A percentile compares a stretch with the other conserved stretches of the same genome.
Conservation (phyloP, 2,888 invertebrate genomes). For the Callyntrura guangdongensis region DNA sequence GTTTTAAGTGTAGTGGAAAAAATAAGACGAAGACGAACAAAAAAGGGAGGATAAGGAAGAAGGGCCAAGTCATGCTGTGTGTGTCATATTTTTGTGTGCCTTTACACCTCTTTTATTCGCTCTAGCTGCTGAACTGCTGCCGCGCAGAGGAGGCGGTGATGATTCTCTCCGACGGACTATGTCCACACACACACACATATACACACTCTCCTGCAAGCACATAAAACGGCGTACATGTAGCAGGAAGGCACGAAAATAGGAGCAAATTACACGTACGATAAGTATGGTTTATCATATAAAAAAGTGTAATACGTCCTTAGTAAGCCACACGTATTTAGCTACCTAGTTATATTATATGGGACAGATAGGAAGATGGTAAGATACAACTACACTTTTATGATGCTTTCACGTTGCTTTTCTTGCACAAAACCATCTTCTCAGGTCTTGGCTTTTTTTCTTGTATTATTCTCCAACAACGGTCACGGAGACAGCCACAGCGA, state of each 20-base stretch:
- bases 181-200: not conserved
- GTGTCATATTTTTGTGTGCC: slow-evolving; percentile 76
- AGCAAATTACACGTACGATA: slow-evolving; percentile 48
- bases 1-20: slow-evolving; percentile 72
- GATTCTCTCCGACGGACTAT: not conserved
- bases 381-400: slow-evolving; percentile 31
- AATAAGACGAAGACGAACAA: slow-evolving; percentile 31
- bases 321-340: slow-evolving; percentile 2
- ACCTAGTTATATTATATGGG: not conserved
- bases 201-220: not conserved
- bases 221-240: not conserved
- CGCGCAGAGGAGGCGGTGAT: not conserved
- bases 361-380: slow-evolving; percentile 7
- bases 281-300: slow-evolving; percentile 46
- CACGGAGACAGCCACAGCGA: not conserved
- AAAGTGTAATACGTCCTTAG: slow-evolving; percentile 19
- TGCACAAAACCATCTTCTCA: slow-evolving; percentile 42
- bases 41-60: slow-evolving; percentile 32
- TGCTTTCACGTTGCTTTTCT: not conserved
- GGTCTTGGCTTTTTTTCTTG: slow-evolving; percentile 21
- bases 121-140: slow-evolving; percentile 32
- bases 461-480: slow-evolving; percentile 43
- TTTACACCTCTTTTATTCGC: slow-evolving; percentile 75
- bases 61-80: slow-evolving; percentile 76
- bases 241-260: not conserved